Percentiles rank a stretch among this genome's conserved stretches.
phyloP scores from a whole-genome alignment of 1,140 invertebrate species.

The Stegodyphus mimosarum region DNA sequence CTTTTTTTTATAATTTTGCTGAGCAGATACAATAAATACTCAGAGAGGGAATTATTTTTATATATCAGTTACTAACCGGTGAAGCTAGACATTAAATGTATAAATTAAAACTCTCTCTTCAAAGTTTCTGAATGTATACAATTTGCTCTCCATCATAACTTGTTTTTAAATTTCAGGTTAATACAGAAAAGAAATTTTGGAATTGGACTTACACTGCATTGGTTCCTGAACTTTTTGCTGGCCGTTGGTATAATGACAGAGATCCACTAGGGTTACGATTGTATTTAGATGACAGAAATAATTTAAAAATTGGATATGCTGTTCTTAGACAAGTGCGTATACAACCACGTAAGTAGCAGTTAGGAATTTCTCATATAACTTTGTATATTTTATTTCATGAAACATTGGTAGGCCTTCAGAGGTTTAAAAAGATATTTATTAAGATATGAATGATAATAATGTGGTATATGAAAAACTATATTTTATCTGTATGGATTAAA shows the following conservation, averaged over 20 bases:
- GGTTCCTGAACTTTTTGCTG: constrained; percentile 67
- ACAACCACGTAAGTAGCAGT: constrained; percentile 64
- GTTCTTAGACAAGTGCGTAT: constrained; percentile 69
- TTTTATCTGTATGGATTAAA: too few relatives aligned
- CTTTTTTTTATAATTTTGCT: too few relatives aligned
- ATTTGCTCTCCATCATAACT: too few relatives aligned
- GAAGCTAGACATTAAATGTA: background rate
- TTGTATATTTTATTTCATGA: too few relatives aligned
- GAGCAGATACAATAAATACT: background rate
- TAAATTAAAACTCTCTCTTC: background rate
- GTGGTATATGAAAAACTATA: too few relatives aligned
- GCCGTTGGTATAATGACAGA: constrained; percentile 69
- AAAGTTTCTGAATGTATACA: too few relatives aligned
- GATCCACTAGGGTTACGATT: constrained; percentile 68
- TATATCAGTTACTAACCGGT: background rate
- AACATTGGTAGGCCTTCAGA: too few relatives aligned
- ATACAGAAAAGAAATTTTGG: constrained; percentile 66
- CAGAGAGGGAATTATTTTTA: background rate
- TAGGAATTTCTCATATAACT: too few relatives aligned
- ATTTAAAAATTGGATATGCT: constrained; percentile 69
- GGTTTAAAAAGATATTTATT: too few relatives aligned
- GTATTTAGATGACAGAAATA: constrained; percentile 69
- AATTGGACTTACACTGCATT: constrained; percentile 68
- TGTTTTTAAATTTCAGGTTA: constrained; percentile 29
- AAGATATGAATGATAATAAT: too few relatives aligned